Conservation (phyloP, 2,113 vertebrate species). For the Loxodonta africana region DNA sequence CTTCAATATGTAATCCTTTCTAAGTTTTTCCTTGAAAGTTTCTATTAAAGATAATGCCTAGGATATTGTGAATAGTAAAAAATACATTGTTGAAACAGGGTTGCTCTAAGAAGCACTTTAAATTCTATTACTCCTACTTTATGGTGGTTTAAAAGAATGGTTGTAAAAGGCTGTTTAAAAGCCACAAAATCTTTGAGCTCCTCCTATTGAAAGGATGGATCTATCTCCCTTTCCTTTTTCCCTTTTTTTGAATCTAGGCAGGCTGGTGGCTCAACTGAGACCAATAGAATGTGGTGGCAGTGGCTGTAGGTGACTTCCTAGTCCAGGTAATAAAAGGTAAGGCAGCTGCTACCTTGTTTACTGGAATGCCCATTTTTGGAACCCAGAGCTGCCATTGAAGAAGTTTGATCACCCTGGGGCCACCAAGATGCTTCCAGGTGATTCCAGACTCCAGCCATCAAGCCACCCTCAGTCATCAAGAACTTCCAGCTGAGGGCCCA, state of each 20-base stretch:
- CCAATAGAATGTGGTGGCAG: background rate
- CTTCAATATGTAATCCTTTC: background rate
- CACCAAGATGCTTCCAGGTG: background rate
- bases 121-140: background rate
- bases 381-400: background rate
- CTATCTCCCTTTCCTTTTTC: background rate
- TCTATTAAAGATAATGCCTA: slow-evolving; percentile 43
- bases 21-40: background rate
- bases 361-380: background rate
- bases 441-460: background rate
- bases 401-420: background rate
- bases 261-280: background rate
- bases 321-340: background rate
- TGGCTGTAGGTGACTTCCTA: background rate
- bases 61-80: background rate
- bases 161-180: background rate
- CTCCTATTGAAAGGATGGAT: background rate
- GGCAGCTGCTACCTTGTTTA: background rate
- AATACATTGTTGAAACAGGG: background rate
- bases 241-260: background rate
- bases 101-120: background rate
- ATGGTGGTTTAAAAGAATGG: slow-evolving; percentile 16
- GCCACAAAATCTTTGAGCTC: background rate
- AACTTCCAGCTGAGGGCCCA: background rate
- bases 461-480: background rate